Conservation (phyloP, 2,888 invertebrate species). For the Barypeithes pellucidus region DNA sequence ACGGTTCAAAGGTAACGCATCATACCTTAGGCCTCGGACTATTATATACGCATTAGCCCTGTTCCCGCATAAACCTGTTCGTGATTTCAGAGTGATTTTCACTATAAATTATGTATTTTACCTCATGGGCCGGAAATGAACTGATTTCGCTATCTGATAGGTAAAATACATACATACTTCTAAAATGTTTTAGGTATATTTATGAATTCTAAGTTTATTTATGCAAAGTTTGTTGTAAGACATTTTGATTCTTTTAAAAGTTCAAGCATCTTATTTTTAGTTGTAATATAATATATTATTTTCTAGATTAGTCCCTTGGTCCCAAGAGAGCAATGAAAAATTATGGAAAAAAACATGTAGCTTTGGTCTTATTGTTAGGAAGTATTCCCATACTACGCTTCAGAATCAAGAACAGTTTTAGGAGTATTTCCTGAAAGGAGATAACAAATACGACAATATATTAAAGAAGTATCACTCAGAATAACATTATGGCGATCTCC, state of each 20-base stretch:
- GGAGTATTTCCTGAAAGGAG: too few relatives aligned
- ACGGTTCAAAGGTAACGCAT: background rate
- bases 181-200: conserved; percentile 45
- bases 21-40: conserved; percentile 13
- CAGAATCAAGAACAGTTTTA: too few relatives aligned
- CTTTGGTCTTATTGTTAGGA: too few relatives aligned
- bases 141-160: conserved; percentile 43
- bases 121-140: conserved; percentile 42
- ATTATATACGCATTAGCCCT: conserved; percentile 38
- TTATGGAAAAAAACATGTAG: too few relatives aligned
- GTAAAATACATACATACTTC: conserved; percentile 36
- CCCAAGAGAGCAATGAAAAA: too few relatives aligned
- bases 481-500: too few relatives aligned
- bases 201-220: conserved; percentile 41
- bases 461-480: too few relatives aligned
- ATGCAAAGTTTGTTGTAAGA: conserved; percentile 32
- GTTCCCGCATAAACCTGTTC: conserved; percentile 33
- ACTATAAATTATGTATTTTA: conserved; percentile 49
- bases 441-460: too few relatives aligned
- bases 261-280: too few relatives aligned
- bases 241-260: background rate
- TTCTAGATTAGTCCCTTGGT: too few relatives aligned
- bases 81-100: conserved; percentile 46
- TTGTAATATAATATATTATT: too few relatives aligned
- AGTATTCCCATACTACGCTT: too few relatives aligned